These are phyloP conservation scores for Liodrosophila aerea DNA, from an alignment of 2,888 invertebrate species.

Conservation along the genomic window DNA sequence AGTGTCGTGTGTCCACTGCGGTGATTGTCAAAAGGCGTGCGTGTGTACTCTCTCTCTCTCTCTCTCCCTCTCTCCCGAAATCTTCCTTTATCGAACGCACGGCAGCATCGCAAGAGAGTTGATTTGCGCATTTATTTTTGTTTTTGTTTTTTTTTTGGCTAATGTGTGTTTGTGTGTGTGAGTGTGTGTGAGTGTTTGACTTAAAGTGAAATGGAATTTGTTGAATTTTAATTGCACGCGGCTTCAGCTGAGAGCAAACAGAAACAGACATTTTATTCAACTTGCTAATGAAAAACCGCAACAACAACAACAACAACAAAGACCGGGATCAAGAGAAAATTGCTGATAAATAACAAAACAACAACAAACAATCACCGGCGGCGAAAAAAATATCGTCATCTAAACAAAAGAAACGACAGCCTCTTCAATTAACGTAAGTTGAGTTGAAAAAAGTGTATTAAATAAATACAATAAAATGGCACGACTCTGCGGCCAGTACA, in stretches of 20 bases:
- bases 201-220: slow-evolving; percentile 71
- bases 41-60: slow-evolving; percentile 17
- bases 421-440: slow-evolving; percentile 54
- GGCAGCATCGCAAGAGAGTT: slow-evolving; percentile 3
- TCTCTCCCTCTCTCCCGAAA: slow-evolving; percentile 1
- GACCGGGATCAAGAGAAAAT: slow-evolving; percentile 52
- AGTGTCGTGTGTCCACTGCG: slow-evolving; percentile 4
- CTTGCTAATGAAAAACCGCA: slow-evolving; percentile 44
- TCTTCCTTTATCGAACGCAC: slow-evolving; percentile 41
- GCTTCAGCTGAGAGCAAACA: slow-evolving; percentile 37
- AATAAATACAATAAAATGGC: slow-evolving; percentile 13
- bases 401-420: slow-evolving; percentile 49
- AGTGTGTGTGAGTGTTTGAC: slow-evolving; percentile 19
- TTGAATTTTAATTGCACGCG: slow-evolving; percentile 69
- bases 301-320: slow-evolving; percentile 12
- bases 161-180: slow-evolving; percentile 17
- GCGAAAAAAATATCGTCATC: slow-evolving; percentile 16
- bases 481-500: slow-evolving; percentile 3
- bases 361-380: slow-evolving; percentile 25
- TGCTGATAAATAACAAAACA: slow-evolving; percentile 44
- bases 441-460: slow-evolving; percentile 7
- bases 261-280: slow-evolving; percentile 49
- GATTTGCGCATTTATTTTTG: slow-evolving; percentile 28
- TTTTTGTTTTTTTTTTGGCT: slow-evolving; percentile 7
- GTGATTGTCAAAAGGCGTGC: slow-evolving; percentile 21